These are phyloP conservation scores for Cantharis rustica DNA, from an alignment of 2,888 invertebrate genomes.

Conservation along the genomic window DNA sequence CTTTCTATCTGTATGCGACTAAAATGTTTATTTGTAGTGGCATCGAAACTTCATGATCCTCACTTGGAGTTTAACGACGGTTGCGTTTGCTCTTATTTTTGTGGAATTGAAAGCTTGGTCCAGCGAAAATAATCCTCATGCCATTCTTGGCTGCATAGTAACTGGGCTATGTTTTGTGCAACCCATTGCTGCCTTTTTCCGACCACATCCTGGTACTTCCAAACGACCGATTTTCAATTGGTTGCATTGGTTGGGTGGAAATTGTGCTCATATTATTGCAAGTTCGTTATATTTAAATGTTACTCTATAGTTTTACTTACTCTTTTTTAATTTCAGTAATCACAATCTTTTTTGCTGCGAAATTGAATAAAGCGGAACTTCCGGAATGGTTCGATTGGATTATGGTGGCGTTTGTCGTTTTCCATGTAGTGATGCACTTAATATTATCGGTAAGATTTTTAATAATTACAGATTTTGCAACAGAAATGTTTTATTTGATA, in stretches of 20 bases:
- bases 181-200: conserved; percentile 84
- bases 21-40: conserved; percentile 63
- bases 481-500: no score
- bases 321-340: conserved; percentile 69
- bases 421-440: conserved; percentile 87
- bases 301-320: neutral
- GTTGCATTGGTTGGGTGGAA: conserved; percentile 89
- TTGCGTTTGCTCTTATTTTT: conserved; percentile 81
- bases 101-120: conserved; percentile 80
- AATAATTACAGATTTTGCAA: neutral
- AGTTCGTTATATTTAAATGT: conserved; percentile 65
- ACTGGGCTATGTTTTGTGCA: conserved; percentile 82
- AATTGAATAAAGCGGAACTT: conserved; percentile 82
- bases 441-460: conserved; percentile 75
- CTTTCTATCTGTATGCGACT: neutral
- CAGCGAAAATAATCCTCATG: conserved; percentile 77
- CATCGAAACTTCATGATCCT: conserved; percentile 84
- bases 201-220: conserved; percentile 83
- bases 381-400: conserved; percentile 89
- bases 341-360: conserved; percentile 90
- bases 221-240: conserved; percentile 87
- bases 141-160: conserved; percentile 79
- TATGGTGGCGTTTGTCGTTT: conserved; percentile 84
- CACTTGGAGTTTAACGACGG: conserved; percentile 79
- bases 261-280: conserved; percentile 83